Base-by-base conservation (phyloP, 2,797 vertebrate genomes). In the Alcedo quadribrachys region DNA sequence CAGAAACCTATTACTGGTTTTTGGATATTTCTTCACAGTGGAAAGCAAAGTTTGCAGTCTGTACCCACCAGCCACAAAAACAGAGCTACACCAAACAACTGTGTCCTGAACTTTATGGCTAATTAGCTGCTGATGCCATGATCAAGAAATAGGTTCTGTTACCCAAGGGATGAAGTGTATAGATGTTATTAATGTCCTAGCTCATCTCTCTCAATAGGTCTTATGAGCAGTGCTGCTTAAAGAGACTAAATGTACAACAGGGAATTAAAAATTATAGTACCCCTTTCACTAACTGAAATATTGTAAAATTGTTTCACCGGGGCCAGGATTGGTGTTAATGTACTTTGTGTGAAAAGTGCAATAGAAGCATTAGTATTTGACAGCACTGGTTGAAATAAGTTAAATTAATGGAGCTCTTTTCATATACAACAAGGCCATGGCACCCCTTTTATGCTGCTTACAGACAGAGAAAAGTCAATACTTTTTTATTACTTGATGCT, bases 401-500 rank as follows among this genome's bases (percentile, higher is more conserved):
- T 97, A 98, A 98, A 98, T 98, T 98, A 98, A 98, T 98, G 98
- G 98, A 98, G 97, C 98, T 98, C 98, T 98, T 98, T 98, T 98
- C 98, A 98, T 98, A 98, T 98, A 97, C 97, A 98, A 98, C 98
- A 98, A 98, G 98, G 98, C 98, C 98, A 97, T 95, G 89, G 97
- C 97, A 98, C 98, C 98, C 98, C 98, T 98, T 98, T 98, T 98
- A 97, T 97, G 97, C 98, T 96, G 97, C 98, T 98, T 98, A 98
- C 98, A 98, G 98, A 98, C 98, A 98, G 97, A 98, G 97, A 98
- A 99, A 99, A 99, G 98, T 98, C 98, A 98, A 98, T 98, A 98
- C 98, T 98, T 98, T 98, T 98, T 98, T 98, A 98, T 98, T 98
- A 99, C 98, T 98, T 98, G 97, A 97, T 97, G 97, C 98, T 99